These are phyloP conservation scores for Coregonus clupeaformis DNA, from an alignment of 2,113 vertebrate species.

Conservation along the genomic window DNA sequence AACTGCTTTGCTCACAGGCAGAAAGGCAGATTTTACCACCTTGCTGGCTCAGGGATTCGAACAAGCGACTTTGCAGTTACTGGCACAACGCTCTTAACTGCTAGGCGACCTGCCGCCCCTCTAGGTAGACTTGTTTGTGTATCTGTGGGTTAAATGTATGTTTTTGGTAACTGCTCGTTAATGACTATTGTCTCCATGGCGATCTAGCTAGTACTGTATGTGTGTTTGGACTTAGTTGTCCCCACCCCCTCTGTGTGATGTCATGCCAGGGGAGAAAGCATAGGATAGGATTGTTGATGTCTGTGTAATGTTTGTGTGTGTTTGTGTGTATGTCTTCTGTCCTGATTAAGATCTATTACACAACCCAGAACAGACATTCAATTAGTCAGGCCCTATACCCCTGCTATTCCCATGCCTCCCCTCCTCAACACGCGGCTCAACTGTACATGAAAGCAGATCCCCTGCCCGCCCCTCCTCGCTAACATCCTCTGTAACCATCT, in stretches of 20 bases:
- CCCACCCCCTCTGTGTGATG: too few species aligned
- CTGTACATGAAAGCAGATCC: constrained; percentile 38
- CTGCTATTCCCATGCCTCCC: constrained; percentile 13
- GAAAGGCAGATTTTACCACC: too few species aligned
- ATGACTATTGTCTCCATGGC: neutral
- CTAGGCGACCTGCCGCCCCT: too few species aligned
- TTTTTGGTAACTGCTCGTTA: too few species aligned
- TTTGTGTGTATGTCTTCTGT: neutral
- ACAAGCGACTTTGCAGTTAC: too few species aligned
- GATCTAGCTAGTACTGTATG: neutral
- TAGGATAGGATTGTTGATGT: neutral
- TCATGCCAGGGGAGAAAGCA: too few species aligned
- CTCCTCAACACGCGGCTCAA: constrained; percentile 16
- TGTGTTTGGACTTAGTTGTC: neutral
- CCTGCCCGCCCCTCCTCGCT: constrained; percentile 4
- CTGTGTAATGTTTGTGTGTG: constrained; percentile 24
- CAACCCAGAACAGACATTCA: constrained; percentile 44
- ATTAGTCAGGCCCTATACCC: constrained; percentile 48
- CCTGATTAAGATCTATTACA: constrained; percentile 60
- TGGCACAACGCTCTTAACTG: too few species aligned
- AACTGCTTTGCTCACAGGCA: too few species aligned
- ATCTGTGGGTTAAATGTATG: too few species aligned
- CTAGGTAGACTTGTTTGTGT: too few species aligned
- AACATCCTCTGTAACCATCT: neutral
- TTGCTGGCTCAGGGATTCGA: too few species aligned